Evolutionary conservation across 2,888 invertebrate species (phyloP).

Genomic region (Tachina lurida): DNA sequence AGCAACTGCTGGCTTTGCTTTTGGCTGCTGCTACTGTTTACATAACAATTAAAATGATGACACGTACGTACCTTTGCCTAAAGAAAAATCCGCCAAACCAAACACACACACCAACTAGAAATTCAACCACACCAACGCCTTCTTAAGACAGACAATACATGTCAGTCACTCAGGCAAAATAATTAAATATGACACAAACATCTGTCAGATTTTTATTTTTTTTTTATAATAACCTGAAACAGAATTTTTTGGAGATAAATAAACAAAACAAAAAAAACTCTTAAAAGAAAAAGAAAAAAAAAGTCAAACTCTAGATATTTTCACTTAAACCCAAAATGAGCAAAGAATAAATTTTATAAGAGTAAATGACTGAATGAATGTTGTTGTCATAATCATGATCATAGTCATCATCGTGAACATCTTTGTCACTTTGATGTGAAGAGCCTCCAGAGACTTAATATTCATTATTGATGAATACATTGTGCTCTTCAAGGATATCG

Average conservation of each 20-base stretch:
- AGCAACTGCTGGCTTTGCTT: neutral
- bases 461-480: neutral
- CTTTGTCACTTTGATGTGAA: conserved; percentile 9
- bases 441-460: conserved; percentile 21
- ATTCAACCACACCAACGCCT: conserved; percentile 42
- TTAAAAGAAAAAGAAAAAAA: conserved; percentile 25
- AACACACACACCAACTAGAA: neutral
- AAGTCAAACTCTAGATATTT: neutral
- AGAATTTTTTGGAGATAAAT: neutral
- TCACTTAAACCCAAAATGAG: conserved; percentile 12
- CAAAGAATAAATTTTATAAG: conserved; percentile 15
- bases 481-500: neutral
- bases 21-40: neutral
- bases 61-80: conserved; percentile 6
- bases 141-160: conserved; percentile 32
- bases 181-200: conserved; percentile 31
- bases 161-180: conserved; percentile 41
- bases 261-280: neutral
- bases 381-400: neutral
- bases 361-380: conserved; percentile 1
- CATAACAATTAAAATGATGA: neutral
- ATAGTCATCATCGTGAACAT: neutral
- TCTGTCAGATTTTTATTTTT: conserved; percentile 53
- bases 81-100: conserved; percentile 28
- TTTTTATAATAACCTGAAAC: conserved; percentile 6